Conservation (phyloP, 64 coral and sea anemone genomes). For the Catalaphyllia jardinei region DNA sequence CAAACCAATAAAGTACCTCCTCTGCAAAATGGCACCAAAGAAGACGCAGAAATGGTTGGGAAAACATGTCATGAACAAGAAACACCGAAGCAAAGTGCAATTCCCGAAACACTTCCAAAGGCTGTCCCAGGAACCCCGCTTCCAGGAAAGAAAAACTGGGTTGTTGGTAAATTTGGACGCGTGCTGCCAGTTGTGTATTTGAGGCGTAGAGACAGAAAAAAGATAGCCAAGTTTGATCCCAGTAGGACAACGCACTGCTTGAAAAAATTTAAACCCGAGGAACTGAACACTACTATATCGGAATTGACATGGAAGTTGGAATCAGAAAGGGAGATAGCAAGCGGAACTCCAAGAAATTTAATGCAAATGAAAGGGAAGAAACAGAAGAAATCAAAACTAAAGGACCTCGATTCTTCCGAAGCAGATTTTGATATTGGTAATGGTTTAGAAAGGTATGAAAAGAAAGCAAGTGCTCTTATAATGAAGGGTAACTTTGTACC, state of each 20-base stretch:
- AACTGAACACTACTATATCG: not conserved
- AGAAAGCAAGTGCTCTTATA: not conserved
- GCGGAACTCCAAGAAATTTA: not conserved
- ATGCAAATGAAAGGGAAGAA: not conserved
- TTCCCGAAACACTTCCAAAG: slow-evolving; percentile 35
- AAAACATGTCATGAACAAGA: not conserved
- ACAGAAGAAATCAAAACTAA: not conserved
- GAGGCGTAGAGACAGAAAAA: slow-evolving; percentile 69
- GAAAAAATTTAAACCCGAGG: slow-evolving; percentile 71
- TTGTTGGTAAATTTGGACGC: slow-evolving; percentile 93
- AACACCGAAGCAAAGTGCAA: not conserved
- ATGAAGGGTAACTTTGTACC: no score
- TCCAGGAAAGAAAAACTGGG: slow-evolving; percentile 90
- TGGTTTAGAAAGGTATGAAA: not conserved
- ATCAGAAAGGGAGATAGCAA: not conserved
- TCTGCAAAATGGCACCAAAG: not conserved
- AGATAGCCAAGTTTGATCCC: slow-evolving; percentile 89
- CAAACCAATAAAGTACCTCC: not conserved
- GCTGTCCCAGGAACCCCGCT: slow-evolving; percentile 87
- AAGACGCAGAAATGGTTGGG: not conserved
- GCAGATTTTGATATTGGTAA: not conserved
- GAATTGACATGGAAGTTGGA: slow-evolving; percentile 85
- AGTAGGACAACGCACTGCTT: slow-evolving; percentile 90
- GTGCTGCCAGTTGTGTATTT: slow-evolving; percentile 86
- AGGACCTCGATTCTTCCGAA: not conserved